Evolutionary conservation across 2,797 vertebrate genomes (phyloP), one percentile per base, ranked within the genome.

Genomic region (Fundulus diaphanus): DNA sequence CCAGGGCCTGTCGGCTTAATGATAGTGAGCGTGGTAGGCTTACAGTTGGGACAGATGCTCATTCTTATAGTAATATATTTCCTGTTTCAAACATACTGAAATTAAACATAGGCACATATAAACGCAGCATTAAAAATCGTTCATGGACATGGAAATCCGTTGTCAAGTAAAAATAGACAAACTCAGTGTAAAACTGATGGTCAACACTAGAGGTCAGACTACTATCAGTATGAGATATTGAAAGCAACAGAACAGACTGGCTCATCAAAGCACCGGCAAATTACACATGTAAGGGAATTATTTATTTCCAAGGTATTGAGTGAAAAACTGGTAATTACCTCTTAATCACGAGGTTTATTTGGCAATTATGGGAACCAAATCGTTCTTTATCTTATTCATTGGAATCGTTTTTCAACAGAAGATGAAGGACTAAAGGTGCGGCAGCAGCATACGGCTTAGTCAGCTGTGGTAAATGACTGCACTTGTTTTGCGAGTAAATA

Each of bases 171-270:
- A 13, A 24, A 48, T 57, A 29, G 42, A 9, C 33, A 61, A 46
- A 20, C 7, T 5, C 29, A 37, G 37, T 65, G 35, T 11, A 7
- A 77, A 57, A 63, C 61, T 68, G 7, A 71, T 46, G 5, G 20
- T 72, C 51, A 73, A 81, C 84, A 78, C 76, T 71, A 85, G 87
- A 77, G 72, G 86, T 80, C 82, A 87, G 73, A 51, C 11, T 70
- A 51, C 51, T 9, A 44, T 27, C 71, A 70, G 8, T 46, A 51
- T 65, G 20, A 27, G 11, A 33, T 37, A 35, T 56, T 20, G 27
- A 69, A 54, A 29, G 37, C 31, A 49, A 54, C 24, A 54, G 6
- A 33, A 51, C 13, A 5, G 12, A 7, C 35, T 27, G 9, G 49
- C 15, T 51, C 16, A 24, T 63, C 35, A 6, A 20, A 63, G 9